A percentile compares a stretch with the other conserved stretches of the same genome.
phyloP scores from a whole-genome alignment of 2,113 vertebrate genomes.

The Mustela nigripes region DNA sequence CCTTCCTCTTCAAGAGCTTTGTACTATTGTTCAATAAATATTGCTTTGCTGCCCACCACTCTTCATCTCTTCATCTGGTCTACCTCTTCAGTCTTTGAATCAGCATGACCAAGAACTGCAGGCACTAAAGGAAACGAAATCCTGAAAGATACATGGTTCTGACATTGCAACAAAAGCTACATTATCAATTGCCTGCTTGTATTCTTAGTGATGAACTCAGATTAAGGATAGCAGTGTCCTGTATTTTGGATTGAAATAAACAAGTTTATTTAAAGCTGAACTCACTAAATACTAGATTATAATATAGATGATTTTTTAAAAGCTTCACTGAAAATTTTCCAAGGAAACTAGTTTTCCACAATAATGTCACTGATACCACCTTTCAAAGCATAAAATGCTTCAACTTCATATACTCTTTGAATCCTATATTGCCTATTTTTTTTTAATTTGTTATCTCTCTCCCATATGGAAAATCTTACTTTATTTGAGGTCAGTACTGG shows the following conservation, averaged over 20 bases:
- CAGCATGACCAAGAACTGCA: neutral
- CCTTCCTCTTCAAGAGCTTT: neutral
- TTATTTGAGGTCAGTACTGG: neutral
- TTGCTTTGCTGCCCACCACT: neutral
- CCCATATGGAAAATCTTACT: rapidly evolving
- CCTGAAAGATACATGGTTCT: neutral
- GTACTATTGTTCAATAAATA: neutral
- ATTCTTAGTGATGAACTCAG: neutral
- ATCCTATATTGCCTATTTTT: neutral
- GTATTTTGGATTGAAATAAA: neutral
- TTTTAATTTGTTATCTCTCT: neutral
- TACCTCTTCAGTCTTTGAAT: neutral
- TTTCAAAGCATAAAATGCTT: neutral
- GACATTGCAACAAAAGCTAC: neutral
- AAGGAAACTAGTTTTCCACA: neutral
- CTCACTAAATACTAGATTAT: neutral
- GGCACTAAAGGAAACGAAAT: neutral
- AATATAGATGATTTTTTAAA: neutral
- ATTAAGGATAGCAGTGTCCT: neutral
- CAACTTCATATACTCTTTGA: neutral
- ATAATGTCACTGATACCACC: neutral
- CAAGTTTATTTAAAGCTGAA: neutral
- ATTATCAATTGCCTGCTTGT: neutral
- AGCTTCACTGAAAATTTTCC: neutral
- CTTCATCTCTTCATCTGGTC: neutral